Evolutionary conservation across 2,797 vertebrate genomes (phyloP).

Genomic region (Hemibagrus guttatus): DNA sequence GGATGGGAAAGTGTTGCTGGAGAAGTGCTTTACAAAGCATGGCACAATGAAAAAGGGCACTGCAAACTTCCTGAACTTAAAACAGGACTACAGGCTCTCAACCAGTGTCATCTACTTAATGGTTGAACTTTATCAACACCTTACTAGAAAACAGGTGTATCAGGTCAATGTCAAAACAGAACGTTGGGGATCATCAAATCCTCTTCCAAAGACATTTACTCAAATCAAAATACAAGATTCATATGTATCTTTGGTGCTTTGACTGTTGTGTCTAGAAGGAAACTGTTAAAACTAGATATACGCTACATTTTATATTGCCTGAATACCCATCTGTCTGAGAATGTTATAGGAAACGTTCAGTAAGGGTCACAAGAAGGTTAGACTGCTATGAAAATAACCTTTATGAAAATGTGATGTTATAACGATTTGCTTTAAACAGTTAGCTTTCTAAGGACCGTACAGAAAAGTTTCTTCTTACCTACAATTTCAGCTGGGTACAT

Average conservation of each 20-base stretch:
- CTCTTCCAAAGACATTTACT: constrained; percentile 43
- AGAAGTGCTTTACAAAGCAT: constrained; percentile 27
- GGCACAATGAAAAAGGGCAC: constrained; percentile 26
- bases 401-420: constrained; percentile 4
- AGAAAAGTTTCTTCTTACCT: neutral
- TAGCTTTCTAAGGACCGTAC: constrained; percentile 1
- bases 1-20: neutral
- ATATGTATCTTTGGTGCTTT: constrained; percentile 39
- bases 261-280: constrained; percentile 51
- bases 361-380: constrained; percentile 1
- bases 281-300: constrained; percentile 39
- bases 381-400: neutral
- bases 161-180: neutral
- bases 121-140: constrained; percentile 3
- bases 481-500: neutral
- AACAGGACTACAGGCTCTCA: neutral
- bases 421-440: constrained; percentile 1
- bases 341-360: neutral
- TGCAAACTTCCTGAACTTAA: constrained; percentile 16
- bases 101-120: neutral
- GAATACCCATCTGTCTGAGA: constrained; percentile 3
- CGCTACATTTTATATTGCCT: constrained; percentile 50
- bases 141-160: neutral
- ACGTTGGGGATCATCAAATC: constrained; percentile 3
- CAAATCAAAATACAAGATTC: constrained; percentile 25